Evolutionary conservation across 2,113 vertebrate genomes (phyloP), one percentile per base, ranked within the genome.

Genomic region (Theristicus caerulescens): DNA sequence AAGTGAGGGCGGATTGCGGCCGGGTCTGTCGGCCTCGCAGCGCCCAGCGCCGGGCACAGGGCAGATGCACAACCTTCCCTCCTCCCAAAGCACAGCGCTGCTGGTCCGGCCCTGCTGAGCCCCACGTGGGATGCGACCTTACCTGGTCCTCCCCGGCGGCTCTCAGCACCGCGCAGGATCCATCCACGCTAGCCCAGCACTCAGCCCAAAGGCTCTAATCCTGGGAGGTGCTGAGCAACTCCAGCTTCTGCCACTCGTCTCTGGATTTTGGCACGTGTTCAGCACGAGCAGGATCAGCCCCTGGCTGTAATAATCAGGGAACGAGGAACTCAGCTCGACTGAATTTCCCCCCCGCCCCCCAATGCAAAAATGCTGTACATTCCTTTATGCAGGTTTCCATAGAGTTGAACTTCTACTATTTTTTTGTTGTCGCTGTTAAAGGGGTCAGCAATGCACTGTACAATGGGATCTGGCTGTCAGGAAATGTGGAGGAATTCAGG

Each of bases 381-480:
- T 97, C 97, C 96, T 97, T 97, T 97, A 96, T 89, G 93, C 94
- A 96, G 97, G 97, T 98, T 98, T 98, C 97, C 97, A 98, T 97
- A 97, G 97, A 95, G 97, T 97, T 96, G 92, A 97, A 97, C 94
- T 96, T 95, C 92, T 79, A 90, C 96, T 94, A 42, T 93, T 93
- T 94, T 95, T 94, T 93, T 96, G 81, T 83, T 52, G 90, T 80
- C 27, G 79, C 74, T 57, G 94, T 97, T 97, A 97, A 97, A 96
- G 97, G 96, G 96, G 95, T 97, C 96, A 96, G 97, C 96, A 93
- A 94, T 70, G 92, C 96, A 91, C 96, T 96, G 94, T 95, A 94
- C 94, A 96, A 92, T 76, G 80, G 90, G 93, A 94, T 89, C 82
- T 82, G 86, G 59, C 96, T 57, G 95, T 96, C 89, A 51, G 92